Conservation (phyloP, 2,113 vertebrate genomes). For the Phodopus roborovskii region DNA sequence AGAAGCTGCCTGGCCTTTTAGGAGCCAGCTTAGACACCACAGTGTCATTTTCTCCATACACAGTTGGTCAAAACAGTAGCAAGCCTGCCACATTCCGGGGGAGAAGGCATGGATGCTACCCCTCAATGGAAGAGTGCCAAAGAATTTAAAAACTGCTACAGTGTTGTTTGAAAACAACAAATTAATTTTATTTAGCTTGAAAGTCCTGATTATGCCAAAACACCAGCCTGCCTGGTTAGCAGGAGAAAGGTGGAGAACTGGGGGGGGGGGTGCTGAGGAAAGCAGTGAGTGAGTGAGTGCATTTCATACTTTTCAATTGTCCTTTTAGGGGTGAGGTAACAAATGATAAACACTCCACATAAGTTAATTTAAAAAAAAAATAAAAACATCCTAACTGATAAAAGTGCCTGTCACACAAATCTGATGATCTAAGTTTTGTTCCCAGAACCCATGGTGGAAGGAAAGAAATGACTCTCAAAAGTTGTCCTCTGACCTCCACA, state of each 20-base stretch:
- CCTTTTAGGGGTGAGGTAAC: background rate
- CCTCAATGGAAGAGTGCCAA: background rate
- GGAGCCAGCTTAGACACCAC: background rate
- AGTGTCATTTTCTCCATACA: background rate
- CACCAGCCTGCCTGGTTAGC: background rate
- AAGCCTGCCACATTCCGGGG: background rate
- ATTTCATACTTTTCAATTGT: background rate
- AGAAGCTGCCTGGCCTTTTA: background rate
- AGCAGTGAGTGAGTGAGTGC: background rate
- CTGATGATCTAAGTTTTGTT: background rate
- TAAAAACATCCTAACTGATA: background rate
- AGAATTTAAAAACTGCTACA: constrained; percentile 48
- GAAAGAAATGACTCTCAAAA: background rate
- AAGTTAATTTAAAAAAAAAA: background rate
- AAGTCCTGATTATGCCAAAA: background rate
- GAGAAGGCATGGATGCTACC: background rate
- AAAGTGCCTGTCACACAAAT: background rate
- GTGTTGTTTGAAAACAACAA: background rate
- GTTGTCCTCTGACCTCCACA: background rate
- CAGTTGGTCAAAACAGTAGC: background rate
- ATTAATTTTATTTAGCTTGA: constrained; percentile 10
- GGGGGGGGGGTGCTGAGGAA: background rate
- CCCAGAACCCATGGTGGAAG: background rate
- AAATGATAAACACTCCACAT: background rate
- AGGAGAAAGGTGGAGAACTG: background rate